phyloP scores from a whole-genome alignment of 2,797 vertebrate genomes.

The Hippocampus kuda region DNA sequence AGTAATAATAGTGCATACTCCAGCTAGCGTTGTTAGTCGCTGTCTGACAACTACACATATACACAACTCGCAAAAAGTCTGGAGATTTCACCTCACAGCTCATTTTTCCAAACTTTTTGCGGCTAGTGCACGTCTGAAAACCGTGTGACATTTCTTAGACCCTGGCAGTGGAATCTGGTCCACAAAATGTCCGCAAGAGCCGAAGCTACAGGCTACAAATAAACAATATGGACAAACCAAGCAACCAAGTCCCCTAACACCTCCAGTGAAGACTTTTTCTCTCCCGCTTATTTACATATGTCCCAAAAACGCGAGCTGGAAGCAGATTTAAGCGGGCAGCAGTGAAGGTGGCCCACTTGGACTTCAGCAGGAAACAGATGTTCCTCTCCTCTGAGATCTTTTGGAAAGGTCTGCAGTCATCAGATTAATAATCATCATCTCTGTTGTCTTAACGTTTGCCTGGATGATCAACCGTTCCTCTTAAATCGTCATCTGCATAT shows the following conservation, averaged over 20 bases:
- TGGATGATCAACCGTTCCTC: no score
- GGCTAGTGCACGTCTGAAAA: conserved; percentile 9
- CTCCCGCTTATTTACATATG: conserved; percentile 21
- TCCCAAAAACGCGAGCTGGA: conserved; percentile 11
- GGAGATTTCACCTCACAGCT: neutral
- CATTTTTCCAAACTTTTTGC: neutral
- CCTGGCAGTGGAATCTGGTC: conserved; percentile 7
- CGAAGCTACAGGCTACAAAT: conserved; percentile 24
- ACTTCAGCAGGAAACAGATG: neutral
- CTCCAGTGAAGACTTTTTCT: conserved; percentile 14
- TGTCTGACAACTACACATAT: conserved; percentile 40
- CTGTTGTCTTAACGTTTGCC: no score
- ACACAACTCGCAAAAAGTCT: conserved; percentile 6
- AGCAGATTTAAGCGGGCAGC: conserved; percentile 27
- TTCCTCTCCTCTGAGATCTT: neutral
- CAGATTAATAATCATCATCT: neutral
- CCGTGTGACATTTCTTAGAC: conserved; percentile 10
- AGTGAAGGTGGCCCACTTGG: conserved; percentile 13
- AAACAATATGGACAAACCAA: conserved; percentile 31
- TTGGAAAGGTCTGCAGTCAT: neutral
- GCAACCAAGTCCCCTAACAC: conserved; percentile 7
- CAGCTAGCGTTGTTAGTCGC: conserved; percentile 45
- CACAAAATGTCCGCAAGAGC: conserved; percentile 25
- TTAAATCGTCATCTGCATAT: no score
- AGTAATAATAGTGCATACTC: conserved; percentile 43